Conservation (phyloP, 2,797 vertebrate species). For the Myiothlypis chrysogaster region DNA sequence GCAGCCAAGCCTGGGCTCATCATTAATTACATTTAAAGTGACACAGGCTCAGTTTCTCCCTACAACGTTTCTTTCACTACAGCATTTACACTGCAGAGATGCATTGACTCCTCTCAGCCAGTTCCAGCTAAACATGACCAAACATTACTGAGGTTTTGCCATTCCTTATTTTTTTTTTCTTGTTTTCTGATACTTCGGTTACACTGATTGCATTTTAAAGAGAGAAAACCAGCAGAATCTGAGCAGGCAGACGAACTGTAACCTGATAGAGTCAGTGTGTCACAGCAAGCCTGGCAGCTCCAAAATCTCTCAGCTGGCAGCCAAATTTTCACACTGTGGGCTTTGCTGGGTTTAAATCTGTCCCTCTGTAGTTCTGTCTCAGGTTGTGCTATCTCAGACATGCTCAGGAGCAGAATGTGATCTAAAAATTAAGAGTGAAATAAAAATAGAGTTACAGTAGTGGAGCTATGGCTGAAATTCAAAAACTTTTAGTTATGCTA, state of each 20-base stretch:
- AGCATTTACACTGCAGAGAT: background rate
- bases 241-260: background rate
- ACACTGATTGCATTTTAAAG: background rate
- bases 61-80: background rate
- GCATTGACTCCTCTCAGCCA: background rate
- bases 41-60: background rate
- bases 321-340: accelerated
- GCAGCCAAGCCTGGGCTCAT: background rate
- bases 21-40: slow-evolving; percentile 7
- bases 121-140: background rate
- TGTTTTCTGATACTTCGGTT: background rate
- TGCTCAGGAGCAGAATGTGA: background rate
- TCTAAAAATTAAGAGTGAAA: background rate
- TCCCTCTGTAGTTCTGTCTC: background rate
- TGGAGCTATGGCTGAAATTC: background rate
- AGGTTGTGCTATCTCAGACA: accelerated
- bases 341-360: background rate
- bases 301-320: background rate
- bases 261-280: background rate
- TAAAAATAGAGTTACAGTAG: background rate
- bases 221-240: background rate
- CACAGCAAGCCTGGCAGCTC: background rate
- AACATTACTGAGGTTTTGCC: background rate
- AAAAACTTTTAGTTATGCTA: background rate
- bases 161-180: background rate